Evolutionary conservation across 23 tunicate genomes (phyloP).

Genomic region (Corella eumyota): DNA sequence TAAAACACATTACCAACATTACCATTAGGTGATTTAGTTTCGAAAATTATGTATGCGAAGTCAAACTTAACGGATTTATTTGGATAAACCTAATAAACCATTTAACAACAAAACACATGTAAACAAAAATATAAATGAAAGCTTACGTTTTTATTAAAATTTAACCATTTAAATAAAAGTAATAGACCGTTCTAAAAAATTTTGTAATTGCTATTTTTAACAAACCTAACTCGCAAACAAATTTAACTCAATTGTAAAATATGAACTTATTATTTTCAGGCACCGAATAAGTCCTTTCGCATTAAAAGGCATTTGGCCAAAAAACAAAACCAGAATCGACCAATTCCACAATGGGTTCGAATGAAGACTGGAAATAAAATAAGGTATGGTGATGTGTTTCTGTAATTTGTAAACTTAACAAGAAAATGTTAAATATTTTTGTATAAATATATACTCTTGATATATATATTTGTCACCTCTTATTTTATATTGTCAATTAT

Average conservation of each 20-base stretch:
- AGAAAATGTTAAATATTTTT: background rate
- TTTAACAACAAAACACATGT: too few species aligned
- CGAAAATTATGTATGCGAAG: background rate
- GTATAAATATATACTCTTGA: background rate
- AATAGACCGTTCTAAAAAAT: background rate
- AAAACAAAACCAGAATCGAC: slow-evolving; percentile 90
- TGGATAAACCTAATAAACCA: background rate
- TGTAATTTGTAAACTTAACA: background rate
- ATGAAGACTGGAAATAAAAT: slow-evolving; percentile 92
- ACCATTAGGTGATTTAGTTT: background rate
- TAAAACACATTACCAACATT: background rate
- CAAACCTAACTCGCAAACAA: background rate
- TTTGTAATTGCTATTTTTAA: background rate
- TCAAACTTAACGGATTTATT: background rate
- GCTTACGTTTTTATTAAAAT: background rate
- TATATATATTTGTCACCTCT: background rate
- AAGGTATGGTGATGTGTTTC: slow-evolving; percentile 20
- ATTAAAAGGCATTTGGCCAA: slow-evolving; percentile 80
- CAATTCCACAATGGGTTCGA: slow-evolving; percentile 94
- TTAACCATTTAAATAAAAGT: background rate
- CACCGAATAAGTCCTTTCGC: slow-evolving; percentile 76
- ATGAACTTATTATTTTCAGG: slow-evolving; percentile 26
- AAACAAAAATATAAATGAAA: too few species aligned
- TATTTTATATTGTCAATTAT: background rate
- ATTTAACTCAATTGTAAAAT: background rate